Evolutionary conservation across 2,113 vertebrate species (phyloP), one percentile per base, ranked within the genome.

Genomic region (Casuarius casuarius): DNA sequence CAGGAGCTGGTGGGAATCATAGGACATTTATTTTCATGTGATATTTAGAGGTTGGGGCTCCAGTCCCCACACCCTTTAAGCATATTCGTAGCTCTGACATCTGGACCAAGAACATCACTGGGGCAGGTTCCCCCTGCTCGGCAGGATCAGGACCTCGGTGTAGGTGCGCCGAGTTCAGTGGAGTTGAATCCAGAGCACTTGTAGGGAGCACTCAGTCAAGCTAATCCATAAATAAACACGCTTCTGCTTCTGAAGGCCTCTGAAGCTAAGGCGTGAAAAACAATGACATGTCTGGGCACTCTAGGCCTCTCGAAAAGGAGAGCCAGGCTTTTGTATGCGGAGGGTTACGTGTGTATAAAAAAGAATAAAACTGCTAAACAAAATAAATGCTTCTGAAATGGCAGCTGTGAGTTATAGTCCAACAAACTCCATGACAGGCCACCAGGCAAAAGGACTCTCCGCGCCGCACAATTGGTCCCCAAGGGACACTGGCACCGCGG

Each of bases 401-500:
- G 84, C 87, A 96, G 78, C 87, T 94, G 75, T 82, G 95, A 90
- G 72, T 93, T 92, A 88, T 65, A 84, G 82, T 81, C 89, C 61
- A 88, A 56, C 59, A 61, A 54, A 67, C 87, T 94, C 87, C 78
- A 77, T 80, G 87, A 91, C 89, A 95, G 78, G 68, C 82, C 92
- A 97, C 94, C 75, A 91, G 77, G 94, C 82, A 93, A 61, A 96
- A 86, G 89, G 93, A 90, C 85, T 92, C 56, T 83, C 56, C 20
- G 88, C 88, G 82, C 87, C 85, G 82, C 68, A 90, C 95, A 97
- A 92, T 92, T 97, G 82, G 96, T 97, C 95, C 94, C 91, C 96
- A 92, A 94, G 95, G 93, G 89, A 93, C 51, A 42, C 7, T 31
- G 1, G 23, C 3, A 18, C 81, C 84, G 92, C 31, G 0, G 84